A percentile compares a stretch with the other conserved stretches of the same genome.
Conservation (phyloP, 2,888 invertebrate species). For the Polydrusus cervinus region DNA sequence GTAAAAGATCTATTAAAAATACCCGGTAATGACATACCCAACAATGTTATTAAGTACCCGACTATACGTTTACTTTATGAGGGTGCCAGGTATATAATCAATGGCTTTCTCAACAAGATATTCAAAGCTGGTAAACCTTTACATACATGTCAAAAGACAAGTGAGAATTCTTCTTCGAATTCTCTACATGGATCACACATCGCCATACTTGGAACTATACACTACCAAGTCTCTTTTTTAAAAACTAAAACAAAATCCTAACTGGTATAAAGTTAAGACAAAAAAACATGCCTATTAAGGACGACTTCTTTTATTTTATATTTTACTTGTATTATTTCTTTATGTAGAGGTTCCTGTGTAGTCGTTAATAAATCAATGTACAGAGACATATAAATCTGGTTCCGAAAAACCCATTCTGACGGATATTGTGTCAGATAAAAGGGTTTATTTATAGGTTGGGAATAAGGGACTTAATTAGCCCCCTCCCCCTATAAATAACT, state of each 20-base stretch:
- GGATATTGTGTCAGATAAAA: too few species aligned
- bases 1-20: too few species aligned
- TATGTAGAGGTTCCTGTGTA: neutral
- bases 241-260: conserved; percentile 16
- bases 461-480: too few species aligned
- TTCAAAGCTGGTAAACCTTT: conserved; percentile 10
- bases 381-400: too few species aligned
- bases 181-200: conserved; percentile 50
- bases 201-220: conserved; percentile 56
- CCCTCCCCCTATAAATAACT: too few species aligned
- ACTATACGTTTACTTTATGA: neutral
- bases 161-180: conserved; percentile 58
- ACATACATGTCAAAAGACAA: conserved; percentile 34
- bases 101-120: neutral
- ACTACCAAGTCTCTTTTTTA: conserved; percentile 51
- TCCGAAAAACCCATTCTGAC: too few species aligned
- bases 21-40: too few species aligned
- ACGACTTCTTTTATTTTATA: neutral
- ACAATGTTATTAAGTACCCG: too few species aligned
- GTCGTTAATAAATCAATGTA: neutral
- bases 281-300: conserved; percentile 1
- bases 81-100: neutral
- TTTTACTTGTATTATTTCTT: neutral
- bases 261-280: neutral
- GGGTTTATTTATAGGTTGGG: too few species aligned